phyloP scores from a whole-genome alignment of 2,888 invertebrate species.

The Stenurella melanura region DNA sequence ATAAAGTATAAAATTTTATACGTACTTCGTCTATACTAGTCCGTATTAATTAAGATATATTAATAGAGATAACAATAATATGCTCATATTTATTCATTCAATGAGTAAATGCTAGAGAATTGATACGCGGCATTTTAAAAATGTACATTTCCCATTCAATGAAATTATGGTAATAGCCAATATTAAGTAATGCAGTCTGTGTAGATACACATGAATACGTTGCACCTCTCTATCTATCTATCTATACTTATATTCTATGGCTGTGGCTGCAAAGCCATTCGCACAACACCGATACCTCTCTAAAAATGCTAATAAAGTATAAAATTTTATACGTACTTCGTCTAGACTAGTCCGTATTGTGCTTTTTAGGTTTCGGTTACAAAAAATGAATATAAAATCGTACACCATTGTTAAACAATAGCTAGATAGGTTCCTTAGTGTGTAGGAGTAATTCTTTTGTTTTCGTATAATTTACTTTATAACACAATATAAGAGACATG shows the following conservation, averaged over 20 bases:
- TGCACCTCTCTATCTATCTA: too few relatives aligned
- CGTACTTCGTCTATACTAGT: conserved; percentile 33
- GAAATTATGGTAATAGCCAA: not conserved
- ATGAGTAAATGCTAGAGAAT: not conserved
- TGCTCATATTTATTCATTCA: not conserved
- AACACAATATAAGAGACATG: conserved; percentile 10
- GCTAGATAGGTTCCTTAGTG: not conserved
- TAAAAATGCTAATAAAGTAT: conserved; percentile 17
- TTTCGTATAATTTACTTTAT: not conserved
- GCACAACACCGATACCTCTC: too few relatives aligned
- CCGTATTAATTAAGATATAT: not conserved
- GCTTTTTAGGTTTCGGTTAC: conserved; percentile 3
- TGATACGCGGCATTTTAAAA: not conserved
- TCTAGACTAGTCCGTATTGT: conserved; percentile 31
- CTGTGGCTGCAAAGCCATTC: too few relatives aligned
- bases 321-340: conserved; percentile 20
- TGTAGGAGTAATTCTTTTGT: not conserved
- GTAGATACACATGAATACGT: not conserved
- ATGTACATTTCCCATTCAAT: not conserved
- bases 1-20: conserved; percentile 27
- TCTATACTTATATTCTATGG: too few relatives aligned
- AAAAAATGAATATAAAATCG: conserved; percentile 14
- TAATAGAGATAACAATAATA: not conserved
- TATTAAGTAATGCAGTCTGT: not conserved
- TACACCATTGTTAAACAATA: not conserved